Evolutionary conservation across 2,113 vertebrate species (phyloP), one percentile per base, ranked within the genome.

Genomic region (Pongo pygmaeus): DNA sequence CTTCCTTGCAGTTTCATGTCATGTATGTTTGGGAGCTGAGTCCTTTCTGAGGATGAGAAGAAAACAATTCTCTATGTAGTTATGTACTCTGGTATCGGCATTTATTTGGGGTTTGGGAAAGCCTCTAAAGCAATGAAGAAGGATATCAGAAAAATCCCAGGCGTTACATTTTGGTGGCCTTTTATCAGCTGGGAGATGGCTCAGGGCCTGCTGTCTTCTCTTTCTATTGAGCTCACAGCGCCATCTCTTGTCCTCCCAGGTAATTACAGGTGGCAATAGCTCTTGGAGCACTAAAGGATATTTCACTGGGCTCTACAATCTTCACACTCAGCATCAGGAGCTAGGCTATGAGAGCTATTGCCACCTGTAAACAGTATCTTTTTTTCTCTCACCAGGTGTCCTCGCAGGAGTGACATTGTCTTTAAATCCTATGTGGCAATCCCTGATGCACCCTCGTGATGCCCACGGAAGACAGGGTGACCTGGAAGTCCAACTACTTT

Each of bases 191-290:
- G 9, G 2, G 25, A 69, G 5, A 14, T 3, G 18, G 43, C 52
- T 0, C 57, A 2, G 10, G 3, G 0, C 13, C 35, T 4, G 7
- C 70, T 7, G 48, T 35, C 75, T 70, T 32, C 48, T 75, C 69
- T 89, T 84, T 92, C 87, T 75, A n/a, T 6, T 79, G 97, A 78
- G 40, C 84, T 61, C 70, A 98, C 74, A 98, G 98, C 97, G 98
- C 99, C 98, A 98, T 93, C 98, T 98, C 83, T 96, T 84, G 98
- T 97, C 35, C 89, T 14, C 10, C 0, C 0, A 4, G 5, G 8
- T 46, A 13, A 77, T 74, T 5, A 64, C 61, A 64, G 61, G 61
- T 64, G 61, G 12, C 61, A 64, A 64, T 6, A 32, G 61, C 27
- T 64, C 61, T 64, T 2, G 27, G 61, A 64, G 61, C 61, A 32